Conservation (phyloP, 2,888 invertebrate species). For the Tetranychus piercei region DNA sequence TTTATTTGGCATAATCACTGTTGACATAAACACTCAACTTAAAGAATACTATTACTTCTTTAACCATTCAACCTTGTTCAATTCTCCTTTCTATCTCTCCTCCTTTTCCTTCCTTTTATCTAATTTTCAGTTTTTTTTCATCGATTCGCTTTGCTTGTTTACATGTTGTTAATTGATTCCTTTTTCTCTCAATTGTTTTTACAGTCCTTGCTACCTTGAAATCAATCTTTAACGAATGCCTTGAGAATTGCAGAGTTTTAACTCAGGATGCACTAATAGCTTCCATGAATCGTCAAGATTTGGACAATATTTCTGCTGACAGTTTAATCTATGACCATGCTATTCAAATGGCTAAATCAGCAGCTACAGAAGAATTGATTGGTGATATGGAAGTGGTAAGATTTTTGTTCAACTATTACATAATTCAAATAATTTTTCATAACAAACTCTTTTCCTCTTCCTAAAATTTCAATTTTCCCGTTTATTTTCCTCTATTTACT, state of each 20-base stretch:
- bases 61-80: constrained; percentile 11
- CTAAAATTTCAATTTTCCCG: background rate
- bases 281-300: constrained; percentile 36
- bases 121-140: background rate
- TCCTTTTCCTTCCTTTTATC: background rate
- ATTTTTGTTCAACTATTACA: constrained; percentile 5
- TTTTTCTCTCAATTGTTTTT: background rate
- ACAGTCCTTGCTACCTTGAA: constrained; percentile 74
- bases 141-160: background rate
- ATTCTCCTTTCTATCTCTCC: background rate
- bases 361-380: constrained; percentile 88
- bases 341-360: constrained; percentile 93
- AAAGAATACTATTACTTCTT: constrained; percentile 10
- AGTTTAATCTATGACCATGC: constrained; percentile 93
- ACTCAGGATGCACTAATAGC: constrained; percentile 1
- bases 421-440: background rate
- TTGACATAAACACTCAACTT: background rate
- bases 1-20: background rate
- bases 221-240: constrained; percentile 69
- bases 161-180: background rate
- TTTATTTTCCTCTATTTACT: too few species aligned
- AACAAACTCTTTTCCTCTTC: background rate
- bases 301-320: constrained; percentile 52
- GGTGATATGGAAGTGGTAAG: constrained; percentile 61
- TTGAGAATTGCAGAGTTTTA: constrained; percentile 67